Percentiles rank a stretch among this genome's conserved stretches.
Conservation (phyloP, 37 sponge, comb jelly and placozoan species). For the Aplysina aerophoba region DNA sequence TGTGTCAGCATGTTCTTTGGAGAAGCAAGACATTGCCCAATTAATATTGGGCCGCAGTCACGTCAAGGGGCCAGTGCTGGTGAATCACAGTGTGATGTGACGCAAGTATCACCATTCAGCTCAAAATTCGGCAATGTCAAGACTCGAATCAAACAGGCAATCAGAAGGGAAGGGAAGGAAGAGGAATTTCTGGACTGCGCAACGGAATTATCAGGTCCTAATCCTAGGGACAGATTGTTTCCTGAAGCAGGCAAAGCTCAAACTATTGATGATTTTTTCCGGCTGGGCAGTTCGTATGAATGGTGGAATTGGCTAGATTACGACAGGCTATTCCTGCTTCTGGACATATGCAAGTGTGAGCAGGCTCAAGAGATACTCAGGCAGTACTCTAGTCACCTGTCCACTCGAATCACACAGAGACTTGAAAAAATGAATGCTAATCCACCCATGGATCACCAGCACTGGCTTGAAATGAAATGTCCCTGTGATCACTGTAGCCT, state of each 20-base stretch:
- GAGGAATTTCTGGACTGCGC: not conserved
- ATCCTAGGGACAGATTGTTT: not conserved
- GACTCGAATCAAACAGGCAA: no score
- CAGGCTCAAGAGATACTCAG: not conserved
- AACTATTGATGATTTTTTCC: not conserved
- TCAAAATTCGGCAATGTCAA: no score
- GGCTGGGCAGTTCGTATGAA: not conserved
- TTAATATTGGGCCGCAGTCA: no score
- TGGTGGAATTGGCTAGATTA: constrained; percentile 37
- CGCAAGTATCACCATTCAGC: no score
- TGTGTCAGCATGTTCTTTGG: no score
- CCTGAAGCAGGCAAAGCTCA: constrained; percentile 14
- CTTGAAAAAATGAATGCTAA: not conserved
- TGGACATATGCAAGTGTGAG: not conserved
- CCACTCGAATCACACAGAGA: not conserved
- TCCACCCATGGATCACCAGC: not conserved
- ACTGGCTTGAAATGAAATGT: constrained; percentile 13
- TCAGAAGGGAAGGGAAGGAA: no score
- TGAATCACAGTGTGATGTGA: no score
- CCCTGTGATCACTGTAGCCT: not conserved
- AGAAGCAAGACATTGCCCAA: no score
- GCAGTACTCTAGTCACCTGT: not conserved
- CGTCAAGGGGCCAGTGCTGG: no score
- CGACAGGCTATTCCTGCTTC: not conserved
- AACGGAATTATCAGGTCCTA: not conserved